Conservation (phyloP, 2,113 vertebrate genomes). For the Rhynchopsitta pachyrhyncha region DNA sequence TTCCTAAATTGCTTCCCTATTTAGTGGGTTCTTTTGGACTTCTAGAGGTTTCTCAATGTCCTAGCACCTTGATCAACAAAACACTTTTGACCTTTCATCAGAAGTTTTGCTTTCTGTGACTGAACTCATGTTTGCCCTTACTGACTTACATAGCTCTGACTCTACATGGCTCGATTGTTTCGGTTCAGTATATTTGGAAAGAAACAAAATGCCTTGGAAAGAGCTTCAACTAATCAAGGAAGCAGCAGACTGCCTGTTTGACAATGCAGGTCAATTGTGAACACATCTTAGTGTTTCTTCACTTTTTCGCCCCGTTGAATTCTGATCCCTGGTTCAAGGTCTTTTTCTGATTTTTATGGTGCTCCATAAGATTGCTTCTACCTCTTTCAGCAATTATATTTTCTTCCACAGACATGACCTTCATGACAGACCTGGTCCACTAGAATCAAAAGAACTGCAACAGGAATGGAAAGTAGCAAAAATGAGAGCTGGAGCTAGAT, state of each 20-base stretch:
- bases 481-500: neutral
- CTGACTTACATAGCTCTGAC: neutral
- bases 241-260: neutral
- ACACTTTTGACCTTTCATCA: neutral
- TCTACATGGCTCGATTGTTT: neutral
- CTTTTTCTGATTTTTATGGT: neutral
- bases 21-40: neutral
- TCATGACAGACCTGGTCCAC: neutral
- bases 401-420: neutral
- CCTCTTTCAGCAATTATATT: neutral
- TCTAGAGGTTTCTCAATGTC: neutral
- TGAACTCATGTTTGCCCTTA: neutral
- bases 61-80: neutral
- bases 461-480: neutral
- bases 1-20: neutral
- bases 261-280: neutral
- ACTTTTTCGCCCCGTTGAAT: slow-evolving; percentile 5
- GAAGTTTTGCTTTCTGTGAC: neutral
- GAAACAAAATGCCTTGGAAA: neutral
- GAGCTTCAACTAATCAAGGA: neutral
- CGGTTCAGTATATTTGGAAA: neutral
- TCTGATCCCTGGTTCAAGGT: neutral
- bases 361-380: neutral
- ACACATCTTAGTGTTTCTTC: neutral
- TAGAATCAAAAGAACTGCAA: neutral